Evolutionary conservation across 1,140 invertebrate genomes (phyloP), one percentile per base, ranked within the genome.

Genomic region (Marisa cornuarietis): DNA sequence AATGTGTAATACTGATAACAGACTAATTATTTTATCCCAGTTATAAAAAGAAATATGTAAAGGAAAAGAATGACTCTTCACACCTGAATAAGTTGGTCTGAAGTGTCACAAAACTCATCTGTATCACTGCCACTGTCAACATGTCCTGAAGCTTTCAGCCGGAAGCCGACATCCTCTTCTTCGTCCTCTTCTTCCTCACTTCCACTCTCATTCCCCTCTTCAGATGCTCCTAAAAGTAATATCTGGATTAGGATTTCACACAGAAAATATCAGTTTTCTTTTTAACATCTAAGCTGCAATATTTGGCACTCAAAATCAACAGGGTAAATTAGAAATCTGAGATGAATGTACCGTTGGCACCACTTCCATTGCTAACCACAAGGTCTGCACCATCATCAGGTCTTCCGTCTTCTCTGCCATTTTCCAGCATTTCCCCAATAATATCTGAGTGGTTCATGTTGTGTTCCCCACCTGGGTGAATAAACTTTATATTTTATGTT

Each of bases 21-120:
- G 11, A 58, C 4, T 14, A 54, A 54, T 54, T 58, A 14, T 11
- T 58, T 58, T 4, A 42, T 42, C 31, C 31, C 31, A 42, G 31
- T 42, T 4, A 42, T 42, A 4, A 58, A 58, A 1, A 58, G 4
- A 58, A 3, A 58, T 11, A 58, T 14, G 54, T 14, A 58, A 58
- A 14, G 54, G 54, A 58, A 58, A 58, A 6, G 54, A 11, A 9
- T 14, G 54, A 10, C 1, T 26, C 4, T 18, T 16, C 13, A 31
- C 79, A 83, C 84, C 73, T 83, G 83, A 65, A 81, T 80, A 16
- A 83, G 84, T 79, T 87, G 83, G 66, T 90, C 90, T 13, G 88
- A 85, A 0, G 90, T 90, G 81, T 91, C 91, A 82, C 90, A 90
- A 83, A 90, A 91, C 81, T 90, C 90, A 26, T 91, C 90, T 14